Evolutionary conservation across 1,140 invertebrate genomes (phyloP).

Genomic region (Tyrophagus putrescentiae): DNA sequence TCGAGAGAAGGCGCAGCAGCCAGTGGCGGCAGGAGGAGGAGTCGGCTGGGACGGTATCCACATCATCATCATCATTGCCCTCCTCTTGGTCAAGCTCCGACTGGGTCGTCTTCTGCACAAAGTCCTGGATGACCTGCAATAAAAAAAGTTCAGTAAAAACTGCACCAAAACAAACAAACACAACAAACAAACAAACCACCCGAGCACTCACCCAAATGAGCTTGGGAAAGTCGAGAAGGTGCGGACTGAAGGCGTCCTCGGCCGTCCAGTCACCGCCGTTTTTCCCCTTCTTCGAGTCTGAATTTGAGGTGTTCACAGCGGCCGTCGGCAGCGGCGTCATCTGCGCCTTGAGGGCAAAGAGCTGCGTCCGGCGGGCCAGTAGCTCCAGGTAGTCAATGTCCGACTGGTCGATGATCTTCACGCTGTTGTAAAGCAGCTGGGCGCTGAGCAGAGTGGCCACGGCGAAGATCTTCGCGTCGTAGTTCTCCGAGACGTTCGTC

Average conservation of each 20-base stretch:
- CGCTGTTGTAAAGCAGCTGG: slow-evolving; percentile 26
- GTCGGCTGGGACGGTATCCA: slow-evolving; percentile 20
- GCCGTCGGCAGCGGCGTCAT: slow-evolving; percentile 23
- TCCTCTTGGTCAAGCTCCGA: no score
- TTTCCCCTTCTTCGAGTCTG: no score
- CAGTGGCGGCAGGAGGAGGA: slow-evolving; percentile 24
- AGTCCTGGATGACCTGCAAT: slow-evolving; percentile 28
- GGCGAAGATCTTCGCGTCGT: slow-evolving; percentile 28
- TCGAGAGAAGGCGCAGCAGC: slow-evolving; percentile 25
- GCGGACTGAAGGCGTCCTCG: slow-evolving; percentile 25
- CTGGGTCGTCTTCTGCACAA: slow-evolving; percentile 25
- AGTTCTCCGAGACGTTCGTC: slow-evolving; percentile 27
- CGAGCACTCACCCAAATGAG: slow-evolving; percentile 26
- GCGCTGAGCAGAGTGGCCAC: slow-evolving; percentile 25
- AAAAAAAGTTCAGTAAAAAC: no score
- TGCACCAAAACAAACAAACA: no score
- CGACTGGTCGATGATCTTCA: slow-evolving; percentile 27
- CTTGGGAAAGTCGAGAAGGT: slow-evolving; percentile 26
- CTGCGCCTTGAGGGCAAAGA: slow-evolving; percentile 27
- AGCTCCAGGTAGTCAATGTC: slow-evolving; percentile 28
- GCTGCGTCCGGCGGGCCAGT: slow-evolving; percentile 25
- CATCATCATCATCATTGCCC: no score
- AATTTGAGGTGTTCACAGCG: no score
- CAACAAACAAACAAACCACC: no score
- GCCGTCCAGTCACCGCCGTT: no score